These are phyloP conservation scores for Zaprionus nigranus DNA, from an alignment of 1,140 invertebrate species.

Conservation along the genomic window DNA sequence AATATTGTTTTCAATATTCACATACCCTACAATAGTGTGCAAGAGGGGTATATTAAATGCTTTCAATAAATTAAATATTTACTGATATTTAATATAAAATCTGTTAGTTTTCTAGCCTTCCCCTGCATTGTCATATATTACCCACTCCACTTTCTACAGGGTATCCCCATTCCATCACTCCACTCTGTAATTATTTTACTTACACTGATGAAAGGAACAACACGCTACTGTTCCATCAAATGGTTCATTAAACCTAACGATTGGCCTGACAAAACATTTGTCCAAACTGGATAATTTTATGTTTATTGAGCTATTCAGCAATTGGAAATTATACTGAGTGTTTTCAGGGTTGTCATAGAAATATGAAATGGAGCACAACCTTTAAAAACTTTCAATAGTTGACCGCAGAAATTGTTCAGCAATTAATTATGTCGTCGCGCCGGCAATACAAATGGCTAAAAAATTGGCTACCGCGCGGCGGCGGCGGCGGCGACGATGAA, in stretches of 20 bases:
- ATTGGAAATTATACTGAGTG: constrained; percentile 10
- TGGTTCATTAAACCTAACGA: constrained; percentile 39
- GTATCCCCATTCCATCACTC: background rate
- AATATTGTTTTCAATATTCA: background rate
- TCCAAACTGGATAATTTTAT: constrained; percentile 26
- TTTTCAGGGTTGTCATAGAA: constrained; percentile 20
- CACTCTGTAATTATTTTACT: background rate
- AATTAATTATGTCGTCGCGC: constrained; percentile 69
- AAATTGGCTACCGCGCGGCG: constrained; percentile 53
- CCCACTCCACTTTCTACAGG: background rate
- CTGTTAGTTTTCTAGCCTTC: too few species aligned
- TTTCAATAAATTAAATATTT: too few species aligned
- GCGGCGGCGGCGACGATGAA: constrained; percentile 24
- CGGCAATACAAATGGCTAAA: constrained; percentile 55
- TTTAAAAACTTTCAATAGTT: constrained; percentile 37
- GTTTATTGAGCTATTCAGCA: constrained; percentile 38
- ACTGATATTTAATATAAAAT: too few species aligned
- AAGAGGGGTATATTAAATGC: background rate
- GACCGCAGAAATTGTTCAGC: constrained; percentile 60
- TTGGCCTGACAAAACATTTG: constrained; percentile 37
- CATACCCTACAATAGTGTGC: background rate
- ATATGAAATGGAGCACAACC: constrained; percentile 1
- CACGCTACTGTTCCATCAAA: constrained; percentile 21
- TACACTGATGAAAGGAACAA: constrained; percentile 18
- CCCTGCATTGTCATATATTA: too few species aligned